Base-by-base conservation (phyloP, 2,888 invertebrate species). In the Calephelis perditalis region DNA sequence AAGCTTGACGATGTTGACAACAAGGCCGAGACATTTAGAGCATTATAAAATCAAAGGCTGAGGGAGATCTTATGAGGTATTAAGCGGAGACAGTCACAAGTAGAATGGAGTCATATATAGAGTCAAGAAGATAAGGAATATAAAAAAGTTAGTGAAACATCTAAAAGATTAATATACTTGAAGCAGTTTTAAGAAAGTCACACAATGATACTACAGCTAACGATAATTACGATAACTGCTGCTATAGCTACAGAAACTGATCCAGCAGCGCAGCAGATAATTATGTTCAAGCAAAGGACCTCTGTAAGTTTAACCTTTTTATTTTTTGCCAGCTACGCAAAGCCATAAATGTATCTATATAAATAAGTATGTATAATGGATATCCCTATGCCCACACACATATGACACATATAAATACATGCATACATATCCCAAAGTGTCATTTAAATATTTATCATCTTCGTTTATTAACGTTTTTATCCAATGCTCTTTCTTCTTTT, bases 281-380 rank as follows among this genome's bases (percentile, higher is more conserved):
- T 82, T n/a, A 56, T 68, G 45, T 83, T 82, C 60, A 79, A 78
- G 54, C 68, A 77, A 55, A 77, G 73, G 61, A 77, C 76, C 11
- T 65, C 72, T 68, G 83, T 83, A 62, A 70, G 73, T 65, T 58
- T 6, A 4, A 40, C 3, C 26, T 26, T 26, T 40, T 7, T 40
- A 40, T 40, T 40, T 40, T 40, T 40, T 6, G 26, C 40, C 40
- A 40, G 8, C 40, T 40, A 8, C 40, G 8, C 40, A 40, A 40
- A 40, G 26, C 26, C 26, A 26, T 26, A 26, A 26, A 3, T 26
- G 26, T 26, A 26, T 26, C 26, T 26, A 26, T 26, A 3, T 26
- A 26, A 26, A 26, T 15, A 15, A 15, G 15, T 15, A 15, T 26
- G 26, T 26, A 26, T 26, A 26, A 26, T 26, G 15, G 15, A 15